These are phyloP conservation scores for Alviniconcha strummeri DNA, from an alignment of 2,888 invertebrate species.

Conservation along the genomic window DNA sequence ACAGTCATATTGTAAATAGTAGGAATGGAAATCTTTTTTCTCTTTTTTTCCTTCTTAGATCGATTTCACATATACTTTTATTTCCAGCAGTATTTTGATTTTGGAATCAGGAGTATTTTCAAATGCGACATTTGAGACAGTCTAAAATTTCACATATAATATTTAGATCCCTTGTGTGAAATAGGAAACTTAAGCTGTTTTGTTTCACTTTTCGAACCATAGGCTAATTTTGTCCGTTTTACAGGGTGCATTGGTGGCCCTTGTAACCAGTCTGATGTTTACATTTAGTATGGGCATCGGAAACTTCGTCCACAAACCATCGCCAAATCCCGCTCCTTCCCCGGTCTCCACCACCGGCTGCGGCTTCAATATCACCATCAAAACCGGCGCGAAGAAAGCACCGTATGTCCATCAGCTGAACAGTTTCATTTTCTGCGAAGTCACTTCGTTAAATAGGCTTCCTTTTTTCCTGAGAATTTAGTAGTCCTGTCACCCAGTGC, in stretches of 20 bases:
- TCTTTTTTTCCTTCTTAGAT: neutral
- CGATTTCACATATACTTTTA: neutral
- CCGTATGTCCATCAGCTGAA: neutral
- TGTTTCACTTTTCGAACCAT: neutral
- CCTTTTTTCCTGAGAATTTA: neutral
- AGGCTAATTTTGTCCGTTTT: neutral
- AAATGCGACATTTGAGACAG: neutral
- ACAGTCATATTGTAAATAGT: too few species aligned
- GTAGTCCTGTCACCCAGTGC: neutral
- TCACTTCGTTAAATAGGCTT: neutral
- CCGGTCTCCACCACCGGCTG: slow-evolving; percentile 45
- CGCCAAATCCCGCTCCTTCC: slow-evolving; percentile 23
- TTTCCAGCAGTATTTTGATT: neutral
- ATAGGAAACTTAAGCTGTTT: neutral
- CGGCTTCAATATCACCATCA: slow-evolving; percentile 55
- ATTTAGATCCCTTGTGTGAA: neutral
- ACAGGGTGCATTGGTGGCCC: slow-evolving; percentile 83
- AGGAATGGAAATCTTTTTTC: too few species aligned
- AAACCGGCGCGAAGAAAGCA: neutral
- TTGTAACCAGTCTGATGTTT: slow-evolving; percentile 80
- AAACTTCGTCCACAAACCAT: slow-evolving; percentile 77
- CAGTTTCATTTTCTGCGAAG: neutral
- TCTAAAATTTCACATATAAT: neutral
- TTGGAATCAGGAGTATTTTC: neutral
- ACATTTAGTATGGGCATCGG: slow-evolving; percentile 91